A percentile compares a stretch with the other conserved stretches of the same genome.
Evolutionary conservation across 1,140 invertebrate species (phyloP).

Genomic region (Wiebesia pumilae): DNA sequence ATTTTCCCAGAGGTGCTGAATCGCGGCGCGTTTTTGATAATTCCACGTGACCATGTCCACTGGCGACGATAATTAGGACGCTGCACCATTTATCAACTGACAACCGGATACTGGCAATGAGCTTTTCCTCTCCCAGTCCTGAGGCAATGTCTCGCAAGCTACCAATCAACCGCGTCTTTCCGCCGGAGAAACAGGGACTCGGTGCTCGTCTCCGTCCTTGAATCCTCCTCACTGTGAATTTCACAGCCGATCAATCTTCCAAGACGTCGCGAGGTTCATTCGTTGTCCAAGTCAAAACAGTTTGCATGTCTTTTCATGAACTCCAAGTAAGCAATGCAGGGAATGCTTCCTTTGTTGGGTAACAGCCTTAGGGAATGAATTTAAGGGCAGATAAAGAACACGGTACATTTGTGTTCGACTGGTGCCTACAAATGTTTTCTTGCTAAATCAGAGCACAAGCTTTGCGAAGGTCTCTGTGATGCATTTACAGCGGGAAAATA

Average conservation of each 20-base stretch:
- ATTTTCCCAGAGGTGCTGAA: background rate
- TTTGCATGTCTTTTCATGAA: too few species aligned
- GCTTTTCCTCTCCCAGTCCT: background rate
- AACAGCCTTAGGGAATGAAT: background rate
- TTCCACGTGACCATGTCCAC: background rate
- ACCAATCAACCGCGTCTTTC: background rate
- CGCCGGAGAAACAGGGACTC: background rate
- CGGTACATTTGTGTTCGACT: background rate
- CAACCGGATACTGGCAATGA: background rate
- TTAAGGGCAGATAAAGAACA: background rate
- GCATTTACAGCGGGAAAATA: too few species aligned
- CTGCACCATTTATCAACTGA: background rate
- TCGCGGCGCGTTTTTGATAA: background rate
- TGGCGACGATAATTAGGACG: background rate
- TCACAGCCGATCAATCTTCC: conserved; percentile 21
- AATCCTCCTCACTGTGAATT: background rate
- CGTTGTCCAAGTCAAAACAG: background rate
- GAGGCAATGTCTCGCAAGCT: background rate
- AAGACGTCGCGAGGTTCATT: background rate
- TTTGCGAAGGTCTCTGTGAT: too few species aligned
- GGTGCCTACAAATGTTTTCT: background rate
- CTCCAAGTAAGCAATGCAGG: background rate
- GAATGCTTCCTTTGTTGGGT: background rate
- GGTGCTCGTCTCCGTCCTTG: background rate
- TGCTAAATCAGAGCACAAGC: too few species aligned